A percentile compares a stretch with the other conserved stretches of the same genome.
These are phyloP conservation scores for Drosophila cyrtoloma DNA, from an alignment of 2,888 invertebrate genomes.

Conservation along the genomic window DNA sequence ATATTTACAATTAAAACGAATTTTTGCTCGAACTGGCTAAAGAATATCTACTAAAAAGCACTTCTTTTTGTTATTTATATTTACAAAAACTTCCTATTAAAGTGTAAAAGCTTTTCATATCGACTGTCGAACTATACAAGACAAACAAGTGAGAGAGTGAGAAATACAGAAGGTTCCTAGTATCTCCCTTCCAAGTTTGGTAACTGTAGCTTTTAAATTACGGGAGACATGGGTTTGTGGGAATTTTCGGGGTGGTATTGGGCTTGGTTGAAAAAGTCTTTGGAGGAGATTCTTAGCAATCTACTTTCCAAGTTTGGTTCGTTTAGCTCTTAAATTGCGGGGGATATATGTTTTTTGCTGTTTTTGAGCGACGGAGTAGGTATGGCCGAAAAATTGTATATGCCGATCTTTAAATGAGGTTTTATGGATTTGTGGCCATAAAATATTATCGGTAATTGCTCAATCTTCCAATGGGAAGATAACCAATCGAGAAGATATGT, in stretches of 20 bases:
- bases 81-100: too few relatives aligned
- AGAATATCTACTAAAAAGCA: not conserved
- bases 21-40: not conserved
- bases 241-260: too few relatives aligned
- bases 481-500: too few relatives aligned
- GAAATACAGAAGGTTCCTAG: too few relatives aligned
- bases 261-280: rapidly evolving
- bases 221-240: too few relatives aligned
- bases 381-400: not conserved
- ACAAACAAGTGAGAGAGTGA: too few relatives aligned
- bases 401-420: not conserved
- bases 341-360: not conserved
- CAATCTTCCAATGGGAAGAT: too few relatives aligned
- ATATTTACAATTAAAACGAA: not conserved
- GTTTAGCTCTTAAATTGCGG: not conserved
- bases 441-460: too few relatives aligned
- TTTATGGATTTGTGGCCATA: not conserved
- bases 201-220: not conserved
- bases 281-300: not conserved
- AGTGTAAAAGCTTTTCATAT: too few relatives aligned
- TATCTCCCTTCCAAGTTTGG: too few relatives aligned
- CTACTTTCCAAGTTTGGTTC: not conserved
- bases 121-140: too few relatives aligned
- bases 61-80: not conserved
- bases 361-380: not conserved